A percentile compares a stretch with the other conserved stretches of the same genome.
Evolutionary conservation across 2,113 vertebrate species (phyloP).

Genomic region (Pedetes capensis): DNA sequence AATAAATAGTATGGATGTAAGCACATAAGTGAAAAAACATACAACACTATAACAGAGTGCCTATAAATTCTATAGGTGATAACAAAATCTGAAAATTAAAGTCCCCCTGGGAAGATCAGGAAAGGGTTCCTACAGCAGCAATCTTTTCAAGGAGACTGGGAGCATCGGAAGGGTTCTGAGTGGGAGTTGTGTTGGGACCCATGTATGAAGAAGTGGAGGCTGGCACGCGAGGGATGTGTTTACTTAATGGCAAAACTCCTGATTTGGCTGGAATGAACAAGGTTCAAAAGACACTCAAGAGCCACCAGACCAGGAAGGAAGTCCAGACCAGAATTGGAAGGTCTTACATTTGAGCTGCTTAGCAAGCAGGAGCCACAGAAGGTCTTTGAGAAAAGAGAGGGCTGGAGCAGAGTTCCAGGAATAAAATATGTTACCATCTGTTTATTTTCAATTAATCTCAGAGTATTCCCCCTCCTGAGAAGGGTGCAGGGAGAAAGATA

Average conservation of each 20-base stretch:
- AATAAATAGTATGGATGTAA: background rate
- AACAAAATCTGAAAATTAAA: background rate
- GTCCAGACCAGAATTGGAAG: background rate
- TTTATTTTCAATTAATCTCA: background rate
- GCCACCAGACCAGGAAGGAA: background rate
- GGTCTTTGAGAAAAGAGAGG: background rate
- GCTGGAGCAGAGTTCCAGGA: background rate
- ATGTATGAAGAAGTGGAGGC: background rate
- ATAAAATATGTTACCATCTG: background rate
- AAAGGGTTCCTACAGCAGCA: background rate
- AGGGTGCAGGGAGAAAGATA: background rate
- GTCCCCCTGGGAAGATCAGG: background rate
- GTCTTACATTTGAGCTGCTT: background rate
- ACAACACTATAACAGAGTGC: background rate
- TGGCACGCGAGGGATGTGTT: background rate
- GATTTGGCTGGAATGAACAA: background rate
- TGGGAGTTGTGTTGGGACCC: background rate
- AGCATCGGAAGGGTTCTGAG: background rate
- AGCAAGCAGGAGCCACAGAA: background rate
- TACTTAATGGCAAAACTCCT: background rate
- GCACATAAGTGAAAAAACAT: background rate
- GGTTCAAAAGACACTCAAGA: background rate
- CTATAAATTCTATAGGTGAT: background rate
- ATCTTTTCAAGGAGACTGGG: background rate
- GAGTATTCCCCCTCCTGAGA: background rate